Percentiles rank a stretch among this genome's conserved stretches.
phyloP scores from a whole-genome alignment of 2,113 vertebrate genomes.

The Orcinus orca region DNA sequence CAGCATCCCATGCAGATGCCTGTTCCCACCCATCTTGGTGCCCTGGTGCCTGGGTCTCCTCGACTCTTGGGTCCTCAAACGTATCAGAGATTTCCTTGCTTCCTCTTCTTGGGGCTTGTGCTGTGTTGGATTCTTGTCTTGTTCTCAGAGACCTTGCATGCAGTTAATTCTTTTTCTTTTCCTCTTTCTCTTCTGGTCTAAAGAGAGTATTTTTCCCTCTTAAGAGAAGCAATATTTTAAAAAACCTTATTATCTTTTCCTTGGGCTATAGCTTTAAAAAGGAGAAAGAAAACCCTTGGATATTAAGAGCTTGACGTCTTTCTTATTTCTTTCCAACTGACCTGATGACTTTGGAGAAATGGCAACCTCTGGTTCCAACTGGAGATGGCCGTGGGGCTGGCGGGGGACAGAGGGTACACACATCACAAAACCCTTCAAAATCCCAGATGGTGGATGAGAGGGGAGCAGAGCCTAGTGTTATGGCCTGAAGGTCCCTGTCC shows the following conservation, averaged over 20 bases:
- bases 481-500: neutral
- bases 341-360: neutral
- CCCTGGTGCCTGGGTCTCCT: neutral
- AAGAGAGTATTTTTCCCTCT: neutral
- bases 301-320: neutral
- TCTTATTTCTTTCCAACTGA: neutral
- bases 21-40: neutral
- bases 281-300: neutral
- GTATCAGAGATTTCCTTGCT: too few relatives aligned
- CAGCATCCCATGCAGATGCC: fast-evolving
- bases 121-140: neutral
- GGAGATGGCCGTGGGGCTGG: fast-evolving
- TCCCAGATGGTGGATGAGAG: neutral
- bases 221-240: neutral
- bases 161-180: neutral
- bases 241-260: neutral
- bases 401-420: fast-evolving
- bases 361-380: too few relatives aligned
- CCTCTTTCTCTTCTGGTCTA: neutral
- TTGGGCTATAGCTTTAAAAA: neutral
- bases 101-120: neutral
- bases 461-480: fast-evolving
- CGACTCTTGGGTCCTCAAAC: neutral
- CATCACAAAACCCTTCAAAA: fast-evolving
- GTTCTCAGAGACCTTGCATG: neutral